Base-by-base conservation (phyloP, 1,140 invertebrate genomes). In the Nylanderia fulva region DNA sequence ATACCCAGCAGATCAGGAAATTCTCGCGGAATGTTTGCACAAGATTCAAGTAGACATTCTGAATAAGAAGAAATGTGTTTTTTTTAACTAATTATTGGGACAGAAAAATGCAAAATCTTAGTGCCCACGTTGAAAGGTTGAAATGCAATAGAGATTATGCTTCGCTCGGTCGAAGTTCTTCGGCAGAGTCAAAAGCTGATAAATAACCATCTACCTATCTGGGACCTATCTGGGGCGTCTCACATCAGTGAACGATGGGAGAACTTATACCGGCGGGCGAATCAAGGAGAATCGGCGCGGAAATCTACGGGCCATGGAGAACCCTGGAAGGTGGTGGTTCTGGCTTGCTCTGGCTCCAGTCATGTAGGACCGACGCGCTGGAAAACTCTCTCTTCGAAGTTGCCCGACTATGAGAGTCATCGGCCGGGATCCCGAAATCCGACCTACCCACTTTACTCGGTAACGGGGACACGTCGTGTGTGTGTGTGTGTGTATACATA, bases 261-360 rank as follows among this genome's bases (percentile, higher is more conserved):
- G 77, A 72, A 82, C 66, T 82, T 82, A 71, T 18, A 48, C 15
- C 24, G n/a, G 21, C 64, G 48, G 24, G 36, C 24, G 61, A 80
- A 80, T 80, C 64, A 56, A 58, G 64, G 66, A 72, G 77, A 80
- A 80, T 80, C 64, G 77, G 64, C 64, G 77, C 52, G 77, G 64
- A 80, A 80, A 80, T 80, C 48, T 58, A 80, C 77, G 77, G 64
- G 64, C 66, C 77, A 71, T 80, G 64, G 77, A 82, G 77, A 45
- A 72, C 8, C 52, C 77, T 36, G 66, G 52, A 69, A 80, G 33
- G 24, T 69, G 48, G 61, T 61, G n/a, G n/a, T n/a, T n/a, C 61
- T 48, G 45, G 63, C 24, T 27, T 68, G 33, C 76, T 33, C 58
- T n/a, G 36, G 39, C 39, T 39, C 48, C 64, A 42, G 77, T 58